Evolutionary conservation across 2,888 invertebrate genomes (phyloP).

Genomic region (Anagyrus pseudococci): DNA sequence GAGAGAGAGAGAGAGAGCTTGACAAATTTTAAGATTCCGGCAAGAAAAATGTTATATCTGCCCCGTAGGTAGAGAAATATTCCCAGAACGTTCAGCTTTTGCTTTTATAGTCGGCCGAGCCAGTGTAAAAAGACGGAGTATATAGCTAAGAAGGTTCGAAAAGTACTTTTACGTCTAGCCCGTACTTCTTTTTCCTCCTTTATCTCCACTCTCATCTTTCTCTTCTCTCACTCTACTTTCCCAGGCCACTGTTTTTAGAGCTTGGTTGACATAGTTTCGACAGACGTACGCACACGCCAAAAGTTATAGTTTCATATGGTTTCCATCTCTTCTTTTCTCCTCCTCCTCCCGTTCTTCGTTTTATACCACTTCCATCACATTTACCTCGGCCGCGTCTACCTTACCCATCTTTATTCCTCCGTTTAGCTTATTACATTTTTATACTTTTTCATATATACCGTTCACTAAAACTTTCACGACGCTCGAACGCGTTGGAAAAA

Average conservation of each 20-base stretch:
- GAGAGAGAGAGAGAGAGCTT: constrained; percentile 6
- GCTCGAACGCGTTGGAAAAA: too few species aligned
- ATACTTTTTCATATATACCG: too few species aligned
- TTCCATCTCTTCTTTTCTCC: constrained; percentile 6
- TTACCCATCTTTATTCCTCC: background rate
- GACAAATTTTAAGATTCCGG: background rate
- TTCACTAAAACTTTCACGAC: too few species aligned
- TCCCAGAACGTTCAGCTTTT: constrained; percentile 3
- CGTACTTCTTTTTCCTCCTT: background rate
- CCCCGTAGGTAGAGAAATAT: background rate
- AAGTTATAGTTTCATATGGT: constrained; percentile 26
- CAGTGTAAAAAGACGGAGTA: constrained; percentile 18
- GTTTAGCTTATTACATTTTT: too few species aligned
- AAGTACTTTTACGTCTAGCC: constrained; percentile 33
- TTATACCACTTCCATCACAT: background rate
- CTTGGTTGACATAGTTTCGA: constrained; percentile 30
- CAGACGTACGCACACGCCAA: constrained; percentile 14
- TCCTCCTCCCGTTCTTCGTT: background rate
- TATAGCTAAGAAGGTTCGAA: constrained; percentile 27
- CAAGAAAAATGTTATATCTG: constrained; percentile 6
- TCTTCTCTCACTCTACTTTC: background rate
- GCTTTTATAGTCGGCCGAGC: constrained; percentile 10
- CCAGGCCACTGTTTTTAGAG: constrained; percentile 20
- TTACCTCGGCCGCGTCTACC: background rate
- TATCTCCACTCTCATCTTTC: background rate